Conservation (phyloP, 2,797 vertebrate genomes). For the Oophaga sylvatica region DNA sequence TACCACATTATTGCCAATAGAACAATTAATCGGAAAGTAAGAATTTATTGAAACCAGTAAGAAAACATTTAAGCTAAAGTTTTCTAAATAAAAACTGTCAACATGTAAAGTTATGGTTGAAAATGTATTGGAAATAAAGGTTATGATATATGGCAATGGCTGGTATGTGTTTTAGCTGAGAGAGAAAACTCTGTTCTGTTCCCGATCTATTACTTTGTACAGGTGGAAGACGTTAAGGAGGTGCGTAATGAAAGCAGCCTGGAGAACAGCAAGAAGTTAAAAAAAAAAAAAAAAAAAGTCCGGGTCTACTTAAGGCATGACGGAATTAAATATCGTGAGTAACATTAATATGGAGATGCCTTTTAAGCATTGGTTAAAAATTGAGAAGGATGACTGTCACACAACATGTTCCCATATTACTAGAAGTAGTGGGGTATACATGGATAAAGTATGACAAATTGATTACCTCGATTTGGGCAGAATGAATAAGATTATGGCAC, state of each 20-base stretch:
- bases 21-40: too few relatives aligned
- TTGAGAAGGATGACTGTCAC: conserved; percentile 9
- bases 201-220: neutral
- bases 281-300: neutral
- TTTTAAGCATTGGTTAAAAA: conserved; percentile 16
- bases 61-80: too few relatives aligned
- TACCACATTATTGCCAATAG: too few relatives aligned
- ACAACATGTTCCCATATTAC: conserved; percentile 5
- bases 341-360: neutral
- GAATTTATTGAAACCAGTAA: too few relatives aligned
- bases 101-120: too few relatives aligned
- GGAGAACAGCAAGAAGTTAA: neutral
- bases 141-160: neutral
- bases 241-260: neutral
- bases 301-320: neutral
- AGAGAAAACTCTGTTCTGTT: neutral
- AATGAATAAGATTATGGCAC: conserved; percentile 14
- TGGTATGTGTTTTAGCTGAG: neutral
- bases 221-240: neutral
- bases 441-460: conserved; percentile 58
- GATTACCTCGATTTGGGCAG: conserved; percentile 52
- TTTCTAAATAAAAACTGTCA: too few relatives aligned
- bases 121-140: too few relatives aligned
- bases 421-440: conserved; percentile 4
- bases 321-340: neutral